Base-by-base conservation (phyloP, 1,140 invertebrate species). In the Steinernema khuongi region DNA sequence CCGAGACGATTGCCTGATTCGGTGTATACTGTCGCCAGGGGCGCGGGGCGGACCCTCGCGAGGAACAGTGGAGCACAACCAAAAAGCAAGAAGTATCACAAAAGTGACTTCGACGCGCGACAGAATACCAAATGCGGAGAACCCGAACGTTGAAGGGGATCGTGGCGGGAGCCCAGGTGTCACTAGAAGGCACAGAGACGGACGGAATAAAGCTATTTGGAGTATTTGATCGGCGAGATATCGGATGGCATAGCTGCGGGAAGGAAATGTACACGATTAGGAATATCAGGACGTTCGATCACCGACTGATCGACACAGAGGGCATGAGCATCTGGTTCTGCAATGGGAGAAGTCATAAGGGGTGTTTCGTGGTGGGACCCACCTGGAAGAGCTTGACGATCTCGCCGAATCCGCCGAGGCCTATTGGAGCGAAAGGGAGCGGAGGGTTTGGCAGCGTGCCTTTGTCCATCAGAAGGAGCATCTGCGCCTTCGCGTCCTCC, bases 71-170 rank as follows among this genome's bases (percentile, higher is more conserved):
- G 22, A 22, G 50, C 50, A 60, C 50, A 60, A 60, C 50, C 50
- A 60, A 60, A 60, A 60, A 60, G 50, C 22, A 60, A 60, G 50
- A 60, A 60, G 50, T 60, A 60, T 60, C 50, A 60, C 50, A 60
- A 60, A 60, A 60, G 50, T 60, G 50, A 60, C 50, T 60, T 60
- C 50, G 19, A 60, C 11, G 50, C 50, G 19, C 50, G 50, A 26
- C 50, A n/a, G 50, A n/a, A 60, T 60, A 60, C 50, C 22, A 22
- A 60, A 60, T 60, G 14, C 19, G 36, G 36, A 26, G 50, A 60
- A 60, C 50, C 50, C 50, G 26, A 60, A 60, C 50, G 50, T 60
- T 11, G 50, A 26, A 60, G 22, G 22, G 22, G 7, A n/a, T 7
- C 50, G 50, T 22, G 50, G 22, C 50, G 50, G 36, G 50, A 60